phyloP scores from a whole-genome alignment of 2,888 invertebrate genomes.

The Rhyacophila evoluta region DNA sequence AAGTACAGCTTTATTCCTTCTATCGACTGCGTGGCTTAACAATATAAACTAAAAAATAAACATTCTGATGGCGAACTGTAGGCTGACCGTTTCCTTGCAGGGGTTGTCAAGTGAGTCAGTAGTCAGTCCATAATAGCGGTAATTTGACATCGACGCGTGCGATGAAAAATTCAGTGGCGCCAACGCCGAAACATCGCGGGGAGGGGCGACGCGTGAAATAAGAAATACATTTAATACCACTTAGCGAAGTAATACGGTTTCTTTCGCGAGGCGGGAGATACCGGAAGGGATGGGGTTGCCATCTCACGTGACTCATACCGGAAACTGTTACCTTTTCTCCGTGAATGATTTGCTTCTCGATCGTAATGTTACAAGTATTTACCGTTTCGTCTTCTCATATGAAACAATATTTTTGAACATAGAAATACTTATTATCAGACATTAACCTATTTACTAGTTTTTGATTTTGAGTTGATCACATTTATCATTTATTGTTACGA shows the following conservation, averaged over 20 bases:
- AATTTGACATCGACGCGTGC: slow-evolving; percentile 53
- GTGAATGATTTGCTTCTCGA: background rate
- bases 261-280: slow-evolving; percentile 34
- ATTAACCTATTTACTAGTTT: too few relatives aligned
- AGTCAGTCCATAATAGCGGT: slow-evolving; percentile 44
- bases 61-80: background rate
- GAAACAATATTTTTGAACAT: too few relatives aligned
- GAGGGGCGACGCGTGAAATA: slow-evolving; percentile 40
- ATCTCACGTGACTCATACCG: background rate
- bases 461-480: too few relatives aligned
- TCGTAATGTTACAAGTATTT: too few relatives aligned
- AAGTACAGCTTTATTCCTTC: too few relatives aligned
- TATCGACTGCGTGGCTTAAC: too few relatives aligned
- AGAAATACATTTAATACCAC: slow-evolving; percentile 54
- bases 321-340: background rate
- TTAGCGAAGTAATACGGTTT: slow-evolving; percentile 50
- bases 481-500: too few relatives aligned
- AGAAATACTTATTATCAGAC: too few relatives aligned
- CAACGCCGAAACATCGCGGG: slow-evolving; percentile 26
- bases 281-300: slow-evolving; percentile 2
- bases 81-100: background rate
- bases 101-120: background rate
- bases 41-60: too few relatives aligned
- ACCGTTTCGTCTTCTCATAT: too few relatives aligned
- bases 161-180: slow-evolving; percentile 50